phyloP scores from a whole-genome alignment of 2,888 invertebrate species.

The Chelonus formosanus region DNA sequence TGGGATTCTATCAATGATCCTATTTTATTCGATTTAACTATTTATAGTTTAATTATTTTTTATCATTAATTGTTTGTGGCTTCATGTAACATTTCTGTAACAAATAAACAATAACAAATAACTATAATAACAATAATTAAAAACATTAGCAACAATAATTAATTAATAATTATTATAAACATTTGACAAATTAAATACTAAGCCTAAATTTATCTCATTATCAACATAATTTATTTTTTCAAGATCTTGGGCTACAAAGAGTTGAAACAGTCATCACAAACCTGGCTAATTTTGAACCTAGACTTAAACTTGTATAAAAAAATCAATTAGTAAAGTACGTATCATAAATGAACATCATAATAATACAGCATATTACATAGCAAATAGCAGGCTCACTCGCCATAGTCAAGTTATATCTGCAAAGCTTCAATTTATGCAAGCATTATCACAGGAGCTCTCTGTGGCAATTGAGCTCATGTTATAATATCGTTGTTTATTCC shows the following conservation, averaged over 20 bases:
- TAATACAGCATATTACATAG: constrained; percentile 13
- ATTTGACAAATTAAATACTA: too few relatives aligned
- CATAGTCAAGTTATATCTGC: constrained; percentile 35
- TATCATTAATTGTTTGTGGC: not conserved
- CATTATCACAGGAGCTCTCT: constrained; percentile 58
- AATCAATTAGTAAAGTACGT: constrained; percentile 56
- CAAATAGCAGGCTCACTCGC: constrained; percentile 21
- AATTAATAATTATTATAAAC: too few relatives aligned
- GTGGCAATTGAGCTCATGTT: constrained; percentile 64
- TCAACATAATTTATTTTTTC: too few relatives aligned
- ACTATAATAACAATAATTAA: too few relatives aligned
- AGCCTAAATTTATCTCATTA: too few relatives aligned
- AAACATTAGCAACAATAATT: too few relatives aligned
- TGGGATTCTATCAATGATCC: constrained; percentile 20
- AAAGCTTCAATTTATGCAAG: constrained; percentile 59
- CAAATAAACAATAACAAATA: too few relatives aligned
- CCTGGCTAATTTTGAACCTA: constrained; percentile 24
- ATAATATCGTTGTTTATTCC: constrained; percentile 65
- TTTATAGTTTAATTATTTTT: constrained; percentile 30
- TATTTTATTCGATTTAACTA: constrained; percentile 2
- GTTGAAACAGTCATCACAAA: not conserved
- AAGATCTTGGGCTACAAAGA: not conserved
- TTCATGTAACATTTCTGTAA: too few relatives aligned
- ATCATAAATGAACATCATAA: constrained; percentile 62
- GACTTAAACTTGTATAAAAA: constrained; percentile 49